Base-by-base conservation (phyloP, 30 jellyfish, hydroid and myxozoan genomes). In the Pelagia noctiluca region DNA sequence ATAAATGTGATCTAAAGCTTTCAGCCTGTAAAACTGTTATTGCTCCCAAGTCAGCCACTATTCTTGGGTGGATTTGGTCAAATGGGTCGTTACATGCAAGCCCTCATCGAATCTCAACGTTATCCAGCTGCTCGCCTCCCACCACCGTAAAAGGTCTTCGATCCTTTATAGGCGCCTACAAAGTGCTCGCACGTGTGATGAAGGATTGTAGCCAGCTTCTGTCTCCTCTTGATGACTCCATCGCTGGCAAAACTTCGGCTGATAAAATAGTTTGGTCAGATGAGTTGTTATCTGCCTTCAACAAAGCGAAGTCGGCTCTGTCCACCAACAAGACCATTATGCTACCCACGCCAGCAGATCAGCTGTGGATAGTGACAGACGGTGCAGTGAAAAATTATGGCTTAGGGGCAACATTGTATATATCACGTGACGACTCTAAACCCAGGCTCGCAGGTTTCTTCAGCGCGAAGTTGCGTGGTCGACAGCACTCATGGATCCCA, bases 1-100 rank as follows among this genome's bases (percentile, higher is more conserved):
- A 62, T n/a, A 21, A n/a, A 5, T 18, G 62, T 19, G 38, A 63
- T 0, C 85, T 80, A 13, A 42, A 28, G 25, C 76, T 80, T 11
- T 80, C 79, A 76, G 52, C 90, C 62, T 10, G 11, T 76, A 80
- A 80, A 42, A 80, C 90, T 8, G 92, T 85, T 29, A 46, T 85
- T 1, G 83, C 86, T 31, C 92, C 90, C 3, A 57, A 75, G 71
- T 24, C 85, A 26, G 75, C 95, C 75, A 53, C 76, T 19, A 85
- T 85, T 29, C 91, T 85, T 25, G 95, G 95, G 2, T 85, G 95
- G 95, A 74, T 26, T 2, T 85, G 92, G 95, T 21, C 63, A 11
- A 70, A 53, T 18, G 95, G 86, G 1, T 57, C 71, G 26, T 54
- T 85, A 2, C 23, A 38, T 18, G 95, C 95, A 13, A 52, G 65